Evolutionary conservation across 2,113 vertebrate genomes (phyloP).

Genomic region (Bungarus multicinctus): DNA sequence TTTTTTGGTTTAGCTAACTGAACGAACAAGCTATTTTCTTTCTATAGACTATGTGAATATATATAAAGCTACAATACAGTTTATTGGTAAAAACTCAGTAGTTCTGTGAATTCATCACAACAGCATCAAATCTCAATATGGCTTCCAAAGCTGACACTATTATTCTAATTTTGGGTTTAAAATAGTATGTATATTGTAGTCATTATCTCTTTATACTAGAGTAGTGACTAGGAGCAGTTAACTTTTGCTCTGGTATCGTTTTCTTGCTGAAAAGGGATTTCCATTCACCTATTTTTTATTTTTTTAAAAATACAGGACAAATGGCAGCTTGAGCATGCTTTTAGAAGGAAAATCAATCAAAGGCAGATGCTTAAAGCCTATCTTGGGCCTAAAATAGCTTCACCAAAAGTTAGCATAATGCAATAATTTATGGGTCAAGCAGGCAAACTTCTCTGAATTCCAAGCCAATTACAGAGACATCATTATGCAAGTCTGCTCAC

Average conservation of each 20-base stretch:
- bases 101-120: not conserved
- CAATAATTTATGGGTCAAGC: not conserved
- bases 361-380: not conserved
- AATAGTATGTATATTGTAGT: not conserved
- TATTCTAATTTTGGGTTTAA: not conserved
- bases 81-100: not conserved
- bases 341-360: not conserved
- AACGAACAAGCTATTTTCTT: not conserved
- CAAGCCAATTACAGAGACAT: not conserved
- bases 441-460: not conserved
- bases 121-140: not conserved
- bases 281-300: not conserved
- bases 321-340: not conserved
- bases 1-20: not conserved
- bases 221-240: not conserved
- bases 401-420: not conserved
- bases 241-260: not conserved
- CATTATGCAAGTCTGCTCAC: not conserved
- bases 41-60: not conserved
- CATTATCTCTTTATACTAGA: not conserved
- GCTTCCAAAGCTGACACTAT: not conserved
- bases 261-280: not conserved
- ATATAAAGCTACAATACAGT: not conserved
- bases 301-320: not conserved
- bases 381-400: not conserved